Conservation (phyloP, 2,888 invertebrate species). For the Acronicta leporina region DNA sequence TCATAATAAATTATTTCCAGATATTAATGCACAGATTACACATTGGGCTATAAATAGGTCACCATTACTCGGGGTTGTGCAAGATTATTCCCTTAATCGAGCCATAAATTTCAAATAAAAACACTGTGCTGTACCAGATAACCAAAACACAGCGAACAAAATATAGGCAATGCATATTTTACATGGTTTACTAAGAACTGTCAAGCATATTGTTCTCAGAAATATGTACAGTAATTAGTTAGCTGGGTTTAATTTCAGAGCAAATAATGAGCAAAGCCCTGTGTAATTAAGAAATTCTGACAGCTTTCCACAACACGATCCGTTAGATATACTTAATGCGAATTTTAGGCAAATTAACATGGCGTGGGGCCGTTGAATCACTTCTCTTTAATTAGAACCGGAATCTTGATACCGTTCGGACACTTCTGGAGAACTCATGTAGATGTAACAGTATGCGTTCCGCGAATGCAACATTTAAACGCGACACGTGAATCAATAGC, state of each 20-base stretch:
- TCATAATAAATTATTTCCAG: slow-evolving; percentile 65
- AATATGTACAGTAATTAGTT: slow-evolving; percentile 45
- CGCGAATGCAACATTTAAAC: slow-evolving; percentile 76
- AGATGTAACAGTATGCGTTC: slow-evolving; percentile 75
- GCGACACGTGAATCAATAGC: slow-evolving; percentile 68
- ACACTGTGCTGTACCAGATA: slow-evolving; percentile 41
- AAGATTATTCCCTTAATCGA: slow-evolving; percentile 71
- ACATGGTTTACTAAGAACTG: slow-evolving; percentile 13
- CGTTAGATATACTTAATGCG: slow-evolving; percentile 70
- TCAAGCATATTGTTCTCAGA: slow-evolving; percentile 37
- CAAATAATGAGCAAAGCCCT: slow-evolving; percentile 50
- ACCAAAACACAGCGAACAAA: slow-evolving; percentile 22
- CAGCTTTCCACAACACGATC: slow-evolving; percentile 63
- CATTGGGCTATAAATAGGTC: slow-evolving; percentile 73
- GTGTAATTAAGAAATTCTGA: slow-evolving; percentile 61
- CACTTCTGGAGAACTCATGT: slow-evolving; percentile 69
- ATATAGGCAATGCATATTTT: slow-evolving; percentile 33
- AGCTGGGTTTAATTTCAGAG: slow-evolving; percentile 49
- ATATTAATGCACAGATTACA: slow-evolving; percentile 74
- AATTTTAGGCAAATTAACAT: slow-evolving; percentile 81
- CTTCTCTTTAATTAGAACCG: slow-evolving; percentile 81
- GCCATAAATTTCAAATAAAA: slow-evolving; percentile 71
- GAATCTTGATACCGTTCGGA: slow-evolving; percentile 79
- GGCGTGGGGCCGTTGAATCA: slow-evolving; percentile 75
- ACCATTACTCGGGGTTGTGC: slow-evolving; percentile 69